Evolutionary conservation across 2,888 invertebrate species (phyloP).

Genomic region (Brassicogethes aeneus): DNA sequence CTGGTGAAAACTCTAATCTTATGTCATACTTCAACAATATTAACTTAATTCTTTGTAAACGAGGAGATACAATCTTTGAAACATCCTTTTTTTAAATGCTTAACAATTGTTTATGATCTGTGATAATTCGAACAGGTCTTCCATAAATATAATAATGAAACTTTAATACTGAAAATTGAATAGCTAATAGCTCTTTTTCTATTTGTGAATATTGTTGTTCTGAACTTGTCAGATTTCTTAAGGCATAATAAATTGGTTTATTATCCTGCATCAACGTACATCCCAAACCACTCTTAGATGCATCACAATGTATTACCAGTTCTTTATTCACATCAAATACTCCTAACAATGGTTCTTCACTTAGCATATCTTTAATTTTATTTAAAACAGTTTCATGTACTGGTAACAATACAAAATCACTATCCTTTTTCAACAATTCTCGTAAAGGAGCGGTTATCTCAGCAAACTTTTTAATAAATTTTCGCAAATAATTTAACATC

Average conservation of each 20-base stretch:
- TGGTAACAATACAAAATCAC: no score
- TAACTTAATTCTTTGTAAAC: neutral
- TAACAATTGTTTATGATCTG: constrained; percentile 12
- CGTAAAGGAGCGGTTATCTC: constrained; percentile 9
- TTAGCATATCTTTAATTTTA: neutral
- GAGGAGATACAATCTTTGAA: neutral
- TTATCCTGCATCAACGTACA: constrained; percentile 5
- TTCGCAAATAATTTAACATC: constrained; percentile 12
- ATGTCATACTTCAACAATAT: neutral
- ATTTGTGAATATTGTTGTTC: constrained; percentile 10
- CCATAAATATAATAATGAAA: constrained; percentile 11
- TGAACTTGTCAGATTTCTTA: constrained; percentile 1
- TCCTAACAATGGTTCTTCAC: constrained; percentile 3
- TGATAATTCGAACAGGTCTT: constrained; percentile 5
- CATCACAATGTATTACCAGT: constrained; percentile 6
- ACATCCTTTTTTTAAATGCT: constrained; percentile 8
- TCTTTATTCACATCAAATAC: constrained; percentile 4
- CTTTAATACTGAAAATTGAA: constrained; percentile 8
- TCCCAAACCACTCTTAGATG: constrained; percentile 8
- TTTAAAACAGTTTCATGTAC: constrained; percentile 2
- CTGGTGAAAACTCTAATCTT: neutral
- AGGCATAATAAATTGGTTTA: constrained; percentile 6
- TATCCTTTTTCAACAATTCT: constrained; percentile 14
- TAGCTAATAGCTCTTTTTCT: constrained; percentile 9
- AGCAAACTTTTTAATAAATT: constrained; percentile 11